Evolutionary conservation across 2,113 vertebrate species (phyloP).

Genomic region (Speoplatyrhinus poulsoni): DNA sequence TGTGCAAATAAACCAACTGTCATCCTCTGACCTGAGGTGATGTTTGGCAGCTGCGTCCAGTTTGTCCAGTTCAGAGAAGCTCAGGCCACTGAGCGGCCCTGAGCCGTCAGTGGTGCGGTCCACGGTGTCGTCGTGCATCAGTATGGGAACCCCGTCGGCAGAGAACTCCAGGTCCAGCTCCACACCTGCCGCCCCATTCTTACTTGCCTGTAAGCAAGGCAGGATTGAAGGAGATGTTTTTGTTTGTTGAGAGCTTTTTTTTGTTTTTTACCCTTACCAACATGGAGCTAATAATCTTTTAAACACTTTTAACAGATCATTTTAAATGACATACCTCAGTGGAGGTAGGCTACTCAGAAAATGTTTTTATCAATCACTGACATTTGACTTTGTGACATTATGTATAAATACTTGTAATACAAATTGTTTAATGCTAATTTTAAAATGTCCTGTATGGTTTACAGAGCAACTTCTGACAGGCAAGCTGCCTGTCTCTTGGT

Average conservation of each 20-base stretch:
- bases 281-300: no score
- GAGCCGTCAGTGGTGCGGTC: constrained; percentile 92
- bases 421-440: no score
- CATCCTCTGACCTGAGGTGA: constrained; percentile 78
- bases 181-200: constrained; percentile 89
- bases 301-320: no score
- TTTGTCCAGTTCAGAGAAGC: constrained; percentile 80
- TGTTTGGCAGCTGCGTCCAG: constrained; percentile 92
- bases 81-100: constrained; percentile 82
- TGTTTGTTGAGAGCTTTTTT: no score
- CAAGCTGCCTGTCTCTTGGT: no score
- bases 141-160: constrained; percentile 86
- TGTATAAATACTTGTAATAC: no score
- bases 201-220: constrained; percentile 82
- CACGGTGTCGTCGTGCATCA: constrained; percentile 94
- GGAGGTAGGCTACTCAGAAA: no score
- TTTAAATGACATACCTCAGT: no score
- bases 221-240: neutral
- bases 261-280: neutral
- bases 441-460: no score
- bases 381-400: no score
- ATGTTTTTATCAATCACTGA: no score
- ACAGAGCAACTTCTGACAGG: no score
- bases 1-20: neutral
- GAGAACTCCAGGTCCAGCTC: constrained; percentile 95